phyloP scores from a whole-genome alignment of 2,113 vertebrate genomes.

The Psophia crepitans region DNA sequence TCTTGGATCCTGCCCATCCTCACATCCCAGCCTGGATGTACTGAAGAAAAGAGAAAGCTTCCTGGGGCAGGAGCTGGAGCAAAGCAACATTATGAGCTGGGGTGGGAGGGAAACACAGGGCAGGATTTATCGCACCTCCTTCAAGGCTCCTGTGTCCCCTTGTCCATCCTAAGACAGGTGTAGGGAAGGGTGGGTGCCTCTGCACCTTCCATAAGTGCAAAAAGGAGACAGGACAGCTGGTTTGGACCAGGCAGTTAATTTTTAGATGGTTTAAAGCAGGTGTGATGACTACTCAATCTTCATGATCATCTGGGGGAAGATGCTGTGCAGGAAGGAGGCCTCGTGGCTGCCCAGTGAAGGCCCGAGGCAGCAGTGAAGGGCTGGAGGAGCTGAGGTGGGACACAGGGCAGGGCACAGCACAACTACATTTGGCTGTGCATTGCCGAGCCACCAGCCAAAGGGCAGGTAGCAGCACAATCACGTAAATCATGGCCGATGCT shows the following conservation, averaged over 20 bases:
- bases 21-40: background rate
- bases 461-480: background rate
- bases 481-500: background rate
- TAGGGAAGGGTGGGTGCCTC: background rate
- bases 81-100: accelerated
- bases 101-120: background rate
- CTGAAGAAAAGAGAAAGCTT: background rate
- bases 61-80: accelerated
- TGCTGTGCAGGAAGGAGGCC: background rate
- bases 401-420: background rate
- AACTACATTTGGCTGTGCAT: background rate
- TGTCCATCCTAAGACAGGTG: accelerated
- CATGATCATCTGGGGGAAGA: background rate
- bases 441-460: background rate
- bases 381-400: background rate
- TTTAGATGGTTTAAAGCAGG: background rate
- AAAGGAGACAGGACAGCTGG: accelerated
- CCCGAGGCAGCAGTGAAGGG: background rate
- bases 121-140: background rate
- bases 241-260: background rate
- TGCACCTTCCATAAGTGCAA: background rate
- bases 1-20: background rate
- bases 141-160: background rate
- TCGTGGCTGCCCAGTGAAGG: accelerated
- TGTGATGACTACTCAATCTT: background rate